Conservation (phyloP, 2,888 invertebrate species). For the Deroplatys truncata region DNA sequence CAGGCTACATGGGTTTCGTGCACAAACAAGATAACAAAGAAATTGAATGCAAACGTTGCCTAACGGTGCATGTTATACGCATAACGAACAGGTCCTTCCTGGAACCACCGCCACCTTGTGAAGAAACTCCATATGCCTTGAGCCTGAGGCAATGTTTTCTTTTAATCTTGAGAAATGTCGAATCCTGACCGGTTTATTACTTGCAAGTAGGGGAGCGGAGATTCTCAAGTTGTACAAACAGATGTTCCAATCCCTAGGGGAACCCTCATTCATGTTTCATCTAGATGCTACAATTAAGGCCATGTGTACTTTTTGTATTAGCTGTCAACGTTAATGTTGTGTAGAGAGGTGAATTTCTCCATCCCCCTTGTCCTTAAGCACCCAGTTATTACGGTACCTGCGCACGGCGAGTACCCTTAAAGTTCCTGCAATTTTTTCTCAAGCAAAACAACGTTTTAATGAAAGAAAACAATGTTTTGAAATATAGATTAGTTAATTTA, state of each 20-base stretch:
- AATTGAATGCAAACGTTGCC: not conserved
- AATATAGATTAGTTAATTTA: no score
- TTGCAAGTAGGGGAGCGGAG: not conserved
- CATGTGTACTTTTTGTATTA: not conserved
- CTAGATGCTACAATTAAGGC: not conserved
- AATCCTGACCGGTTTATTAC: not conserved
- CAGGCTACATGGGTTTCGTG: no score
- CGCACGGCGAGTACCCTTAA: no score
- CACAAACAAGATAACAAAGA: not conserved
- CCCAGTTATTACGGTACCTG: no score
- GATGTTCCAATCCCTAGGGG: not conserved
- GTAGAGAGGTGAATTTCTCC: not conserved
- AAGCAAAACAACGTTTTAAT: no score
- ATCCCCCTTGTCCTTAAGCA: not conserved
- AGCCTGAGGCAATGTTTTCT: not conserved
- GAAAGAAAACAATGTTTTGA: no score
- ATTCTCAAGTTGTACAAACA: not conserved
- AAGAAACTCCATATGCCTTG: not conserved
- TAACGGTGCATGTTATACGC: not conserved
- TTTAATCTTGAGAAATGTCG: conserved; percentile 4
- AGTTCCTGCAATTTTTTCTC: no score
- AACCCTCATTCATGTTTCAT: not conserved
- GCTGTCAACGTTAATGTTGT: not conserved
- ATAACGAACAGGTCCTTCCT: not conserved
- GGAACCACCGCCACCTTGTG: not conserved